phyloP scores from a whole-genome alignment of 2,113 vertebrate genomes.

The Rhea americana region DNA sequence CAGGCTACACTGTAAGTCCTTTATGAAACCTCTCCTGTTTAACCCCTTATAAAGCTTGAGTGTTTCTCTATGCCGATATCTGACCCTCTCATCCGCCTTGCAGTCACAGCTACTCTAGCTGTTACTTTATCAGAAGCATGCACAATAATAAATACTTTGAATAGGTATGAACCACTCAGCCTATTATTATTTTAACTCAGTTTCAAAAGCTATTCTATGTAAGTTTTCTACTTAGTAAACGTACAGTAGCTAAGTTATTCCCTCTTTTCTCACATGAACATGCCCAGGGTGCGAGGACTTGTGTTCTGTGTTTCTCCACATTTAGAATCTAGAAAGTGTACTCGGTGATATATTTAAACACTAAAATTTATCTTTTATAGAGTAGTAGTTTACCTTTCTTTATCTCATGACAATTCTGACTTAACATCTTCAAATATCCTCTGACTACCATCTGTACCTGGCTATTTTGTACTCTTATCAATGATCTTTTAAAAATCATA shows the following conservation, averaged over 20 bases:
- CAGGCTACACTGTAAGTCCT: too few relatives aligned
- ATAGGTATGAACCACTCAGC: neutral
- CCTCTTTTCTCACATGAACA: neutral
- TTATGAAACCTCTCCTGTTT: too few relatives aligned
- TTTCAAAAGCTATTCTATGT: neutral
- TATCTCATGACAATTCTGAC: neutral
- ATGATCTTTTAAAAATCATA: neutral
- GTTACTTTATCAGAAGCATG: neutral
- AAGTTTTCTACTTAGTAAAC: neutral
- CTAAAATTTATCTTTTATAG: neutral
- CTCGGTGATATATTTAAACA: neutral
- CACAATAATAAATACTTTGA: neutral
- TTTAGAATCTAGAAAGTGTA: neutral
- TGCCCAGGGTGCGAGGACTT: neutral
- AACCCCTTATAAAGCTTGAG: too few relatives aligned
- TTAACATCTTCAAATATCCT: neutral
- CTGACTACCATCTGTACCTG: neutral
- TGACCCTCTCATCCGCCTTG: too few relatives aligned
- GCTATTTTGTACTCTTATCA: neutral
- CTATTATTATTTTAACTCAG: neutral
- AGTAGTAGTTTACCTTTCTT: neutral
- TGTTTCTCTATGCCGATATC: too few relatives aligned
- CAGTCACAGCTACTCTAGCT: neutral
- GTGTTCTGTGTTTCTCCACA: neutral
- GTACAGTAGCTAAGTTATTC: neutral